Conservation (phyloP, 2,888 invertebrate genomes). For the Macroteleia sp. region DNA sequence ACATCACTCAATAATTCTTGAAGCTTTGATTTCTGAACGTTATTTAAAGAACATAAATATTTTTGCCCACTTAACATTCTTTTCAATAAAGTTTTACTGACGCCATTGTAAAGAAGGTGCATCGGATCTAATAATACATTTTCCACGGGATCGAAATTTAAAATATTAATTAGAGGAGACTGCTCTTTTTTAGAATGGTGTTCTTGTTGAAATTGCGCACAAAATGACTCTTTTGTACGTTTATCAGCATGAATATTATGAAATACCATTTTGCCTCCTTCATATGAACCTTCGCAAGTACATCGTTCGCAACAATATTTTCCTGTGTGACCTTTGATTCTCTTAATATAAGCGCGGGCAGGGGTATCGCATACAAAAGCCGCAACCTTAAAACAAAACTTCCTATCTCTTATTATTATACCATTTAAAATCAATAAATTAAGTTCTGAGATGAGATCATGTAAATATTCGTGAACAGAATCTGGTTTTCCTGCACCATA, state of each 20-base stretch:
- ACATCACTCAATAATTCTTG: constrained; percentile 16
- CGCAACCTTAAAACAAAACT: constrained; percentile 38
- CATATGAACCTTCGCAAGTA: constrained; percentile 25
- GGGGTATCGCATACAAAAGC: constrained; percentile 64
- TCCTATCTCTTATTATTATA: constrained; percentile 32
- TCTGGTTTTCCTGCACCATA: constrained; percentile 51
- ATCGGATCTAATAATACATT: constrained; percentile 62
- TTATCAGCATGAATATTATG: constrained; percentile 32
- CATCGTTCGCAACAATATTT: constrained; percentile 64
- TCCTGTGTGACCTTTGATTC: constrained; percentile 60
- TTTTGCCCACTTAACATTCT: constrained; percentile 22
- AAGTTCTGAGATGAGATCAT: constrained; percentile 55
- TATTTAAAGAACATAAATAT: constrained; percentile 14
- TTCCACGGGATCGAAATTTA: constrained; percentile 53
- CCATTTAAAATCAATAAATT: constrained; percentile 54
- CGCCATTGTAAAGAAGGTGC: constrained; percentile 62
- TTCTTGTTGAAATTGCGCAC: constrained; percentile 37
- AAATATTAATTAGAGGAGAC: constrained; percentile 50
- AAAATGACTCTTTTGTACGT: constrained; percentile 61
- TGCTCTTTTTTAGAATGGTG: constrained; percentile 53
- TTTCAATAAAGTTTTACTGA: constrained; percentile 41
- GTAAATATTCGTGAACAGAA: constrained; percentile 42
- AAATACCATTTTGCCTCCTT: constrained; percentile 36
- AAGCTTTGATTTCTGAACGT: constrained; percentile 7
- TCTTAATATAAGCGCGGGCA: constrained; percentile 58